Conservation (phyloP, 2,888 invertebrate genomes). For the Sicus ferrugineus region DNA sequence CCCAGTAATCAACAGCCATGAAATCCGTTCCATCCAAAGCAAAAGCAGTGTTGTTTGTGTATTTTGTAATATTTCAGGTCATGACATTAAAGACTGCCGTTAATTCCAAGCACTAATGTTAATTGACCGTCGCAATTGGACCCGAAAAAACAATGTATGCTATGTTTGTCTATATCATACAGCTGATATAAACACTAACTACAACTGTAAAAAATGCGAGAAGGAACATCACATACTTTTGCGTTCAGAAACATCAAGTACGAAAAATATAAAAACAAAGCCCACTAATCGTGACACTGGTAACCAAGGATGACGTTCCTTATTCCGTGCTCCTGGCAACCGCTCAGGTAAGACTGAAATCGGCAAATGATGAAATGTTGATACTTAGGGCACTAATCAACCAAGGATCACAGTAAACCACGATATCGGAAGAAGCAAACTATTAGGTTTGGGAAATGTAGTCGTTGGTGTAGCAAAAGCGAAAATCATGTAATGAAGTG, state of each 20-base stretch:
- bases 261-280: background rate
- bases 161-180: slow-evolving; percentile 1
- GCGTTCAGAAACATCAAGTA: background rate
- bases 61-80: slow-evolving; percentile 11
- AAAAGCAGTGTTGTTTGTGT: slow-evolving; percentile 4
- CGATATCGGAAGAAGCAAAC: slow-evolving; percentile 29
- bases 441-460: slow-evolving; percentile 31
- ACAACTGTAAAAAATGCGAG: slow-evolving; percentile 15
- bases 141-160: background rate
- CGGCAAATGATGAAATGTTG: slow-evolving; percentile 31
- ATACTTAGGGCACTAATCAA: slow-evolving; percentile 30
- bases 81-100: slow-evolving; percentile 11
- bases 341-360: slow-evolving; percentile 31
- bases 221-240: background rate
- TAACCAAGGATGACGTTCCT: slow-evolving; percentile 7
- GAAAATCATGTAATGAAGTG: slow-evolving; percentile 25
- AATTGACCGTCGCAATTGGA: slow-evolving; percentile 2
- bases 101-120: slow-evolving; percentile 19
- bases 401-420: slow-evolving; percentile 24
- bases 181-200: background rate
- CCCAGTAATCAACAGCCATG: slow-evolving; percentile 16
- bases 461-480: slow-evolving; percentile 30
- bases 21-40: background rate
- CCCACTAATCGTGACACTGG: slow-evolving; percentile 17
- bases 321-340: slow-evolving; percentile 23